These are phyloP conservation scores for Oreortyx pictus DNA, from an alignment of 2,797 vertebrate species.

Conservation along the genomic window DNA sequence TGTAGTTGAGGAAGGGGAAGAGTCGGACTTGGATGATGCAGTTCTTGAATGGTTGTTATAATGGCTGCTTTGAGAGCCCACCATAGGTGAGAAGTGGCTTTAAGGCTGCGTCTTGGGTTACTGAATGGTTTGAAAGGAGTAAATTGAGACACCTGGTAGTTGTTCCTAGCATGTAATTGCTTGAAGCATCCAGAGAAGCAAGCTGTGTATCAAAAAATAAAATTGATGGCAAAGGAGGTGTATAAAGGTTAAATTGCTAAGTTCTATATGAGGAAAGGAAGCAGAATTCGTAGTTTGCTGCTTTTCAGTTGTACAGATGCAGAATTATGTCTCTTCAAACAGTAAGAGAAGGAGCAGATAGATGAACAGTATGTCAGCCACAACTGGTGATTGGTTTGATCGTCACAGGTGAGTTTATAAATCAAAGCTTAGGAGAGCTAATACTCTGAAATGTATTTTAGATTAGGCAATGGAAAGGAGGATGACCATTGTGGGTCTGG, in stretches of 20 bases:
- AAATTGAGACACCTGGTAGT: background rate
- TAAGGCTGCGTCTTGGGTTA: background rate
- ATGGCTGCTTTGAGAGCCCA: accelerated
- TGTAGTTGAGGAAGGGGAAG: background rate
- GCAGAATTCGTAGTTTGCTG: background rate
- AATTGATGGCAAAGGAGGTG: background rate
- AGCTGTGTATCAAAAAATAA: background rate
- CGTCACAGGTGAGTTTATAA: background rate
- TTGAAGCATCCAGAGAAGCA: background rate
- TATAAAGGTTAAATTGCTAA: background rate
- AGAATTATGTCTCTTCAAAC: background rate
- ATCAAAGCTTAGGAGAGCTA: background rate
- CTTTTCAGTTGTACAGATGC: background rate
- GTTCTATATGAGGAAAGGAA: background rate
- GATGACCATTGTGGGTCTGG: background rate
- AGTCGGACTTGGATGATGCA: background rate
- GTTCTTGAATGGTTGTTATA: background rate
- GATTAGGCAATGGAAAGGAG: background rate
- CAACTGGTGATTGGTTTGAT: background rate
- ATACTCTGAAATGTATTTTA: background rate
- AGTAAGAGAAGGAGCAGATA: background rate
- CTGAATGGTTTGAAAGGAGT: background rate
- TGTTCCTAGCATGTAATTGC: background rate
- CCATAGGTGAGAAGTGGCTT: background rate
- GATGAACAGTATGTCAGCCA: background rate